phyloP scores from a whole-genome alignment of 92 coral and sea anemone species.

The Hydrozoanthus gracilis region DNA sequence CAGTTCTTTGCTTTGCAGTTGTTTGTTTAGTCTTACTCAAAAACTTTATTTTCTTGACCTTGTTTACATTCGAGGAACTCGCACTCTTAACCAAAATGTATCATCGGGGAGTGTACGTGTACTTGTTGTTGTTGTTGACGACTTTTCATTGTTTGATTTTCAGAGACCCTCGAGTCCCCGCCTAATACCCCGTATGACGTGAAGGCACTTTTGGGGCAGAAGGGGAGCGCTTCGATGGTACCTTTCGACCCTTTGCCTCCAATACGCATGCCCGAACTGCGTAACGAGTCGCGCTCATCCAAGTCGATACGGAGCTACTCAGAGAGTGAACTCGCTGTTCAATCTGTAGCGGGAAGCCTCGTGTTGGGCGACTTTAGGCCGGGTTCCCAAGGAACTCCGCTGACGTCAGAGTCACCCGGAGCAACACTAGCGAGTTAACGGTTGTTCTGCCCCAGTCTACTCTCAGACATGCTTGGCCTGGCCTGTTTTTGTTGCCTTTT shows the following conservation, averaged over 20 bases:
- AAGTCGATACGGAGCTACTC: constrained; percentile 77
- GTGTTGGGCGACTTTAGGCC: constrained; percentile 7
- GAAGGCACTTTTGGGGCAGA: constrained; percentile 59
- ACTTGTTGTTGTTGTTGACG: neutral
- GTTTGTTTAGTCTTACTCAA: no score
- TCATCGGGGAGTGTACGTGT: no score
- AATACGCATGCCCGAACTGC: constrained; percentile 88
- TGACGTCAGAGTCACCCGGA: constrained; percentile 12
- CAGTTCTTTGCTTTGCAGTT: no score
- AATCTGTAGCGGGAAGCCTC: constrained; percentile 63
- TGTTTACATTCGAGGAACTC: no score
- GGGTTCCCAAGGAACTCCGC: constrained; percentile 36
- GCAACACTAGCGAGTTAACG: constrained; percentile 30
- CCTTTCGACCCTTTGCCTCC: constrained; percentile 84
- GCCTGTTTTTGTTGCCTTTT: no score
- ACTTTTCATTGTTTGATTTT: neutral
- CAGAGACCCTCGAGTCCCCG: constrained; percentile 35
- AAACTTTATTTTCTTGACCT: no score
- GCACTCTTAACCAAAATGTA: no score
- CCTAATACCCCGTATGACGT: constrained; percentile 61
- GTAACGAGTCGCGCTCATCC: constrained; percentile 81
- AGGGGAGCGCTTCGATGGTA: constrained; percentile 50
- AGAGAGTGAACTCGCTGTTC: constrained; percentile 72
- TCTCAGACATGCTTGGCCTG: neutral
- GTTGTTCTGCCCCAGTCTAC: neutral